A percentile compares a stretch with the other conserved stretches of the same genome.
Conservation (phyloP, 2,797 vertebrate species). For the Capromys pilorides region DNA sequence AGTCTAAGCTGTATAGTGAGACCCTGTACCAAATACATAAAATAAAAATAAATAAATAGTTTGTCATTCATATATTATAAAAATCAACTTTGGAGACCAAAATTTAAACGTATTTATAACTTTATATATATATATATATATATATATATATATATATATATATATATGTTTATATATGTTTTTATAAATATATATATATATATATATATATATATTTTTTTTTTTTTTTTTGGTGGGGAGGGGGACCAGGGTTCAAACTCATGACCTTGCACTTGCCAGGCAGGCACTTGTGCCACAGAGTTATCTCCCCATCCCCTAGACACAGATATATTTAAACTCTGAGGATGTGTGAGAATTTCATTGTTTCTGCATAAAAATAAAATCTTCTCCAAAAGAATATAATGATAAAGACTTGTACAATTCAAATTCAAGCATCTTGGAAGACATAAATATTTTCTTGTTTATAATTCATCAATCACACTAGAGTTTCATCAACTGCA, state of each 20-base stretch:
- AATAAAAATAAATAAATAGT: neutral
- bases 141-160: too few species aligned
- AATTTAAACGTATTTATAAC: constrained; percentile 11
- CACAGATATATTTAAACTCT: neutral
- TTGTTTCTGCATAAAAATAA: constrained; percentile 44
- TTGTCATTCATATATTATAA: neutral
- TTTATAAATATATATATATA: too few species aligned
- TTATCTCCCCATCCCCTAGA: too few species aligned
- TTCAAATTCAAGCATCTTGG: constrained; percentile 43
- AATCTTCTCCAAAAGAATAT: constrained; percentile 26
- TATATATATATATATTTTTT: too few species aligned
- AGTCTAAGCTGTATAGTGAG: too few species aligned
- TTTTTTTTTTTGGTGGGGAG: too few species aligned
- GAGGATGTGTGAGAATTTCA: neutral
- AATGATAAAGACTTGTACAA: neutral
- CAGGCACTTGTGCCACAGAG: too few species aligned
- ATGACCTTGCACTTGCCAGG: too few species aligned
- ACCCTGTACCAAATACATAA: too few species aligned
- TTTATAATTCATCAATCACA: constrained; percentile 54
- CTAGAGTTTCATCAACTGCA: neutral
- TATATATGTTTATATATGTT: too few species aligned
- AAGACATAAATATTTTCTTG: constrained; percentile 18
- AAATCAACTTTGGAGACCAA: neutral
- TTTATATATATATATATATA: too few species aligned
- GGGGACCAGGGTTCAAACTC: too few species aligned